Evolutionary conservation across 2,113 vertebrate genomes (phyloP).

Genomic region (Thunnus thynnus): DNA sequence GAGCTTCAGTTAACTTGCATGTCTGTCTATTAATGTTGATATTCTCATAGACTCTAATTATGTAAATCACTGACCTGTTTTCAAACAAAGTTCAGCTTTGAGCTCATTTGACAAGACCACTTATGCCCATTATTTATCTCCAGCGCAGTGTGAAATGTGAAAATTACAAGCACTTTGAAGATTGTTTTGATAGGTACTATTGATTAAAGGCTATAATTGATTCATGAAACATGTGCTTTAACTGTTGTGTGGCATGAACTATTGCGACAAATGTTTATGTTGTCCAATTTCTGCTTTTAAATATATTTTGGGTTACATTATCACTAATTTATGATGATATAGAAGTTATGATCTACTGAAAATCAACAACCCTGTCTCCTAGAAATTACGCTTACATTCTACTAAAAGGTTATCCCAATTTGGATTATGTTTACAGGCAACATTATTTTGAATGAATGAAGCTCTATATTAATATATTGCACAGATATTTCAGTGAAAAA

Average conservation of each 20-base stretch:
- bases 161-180: not conserved
- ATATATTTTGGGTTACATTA: not conserved
- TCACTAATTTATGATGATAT: not conserved
- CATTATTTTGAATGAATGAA: too few relatives aligned
- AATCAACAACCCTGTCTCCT: too few relatives aligned
- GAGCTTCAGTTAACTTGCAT: not conserved
- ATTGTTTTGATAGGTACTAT: not conserved
- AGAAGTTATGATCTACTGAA: not conserved
- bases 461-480: too few relatives aligned
- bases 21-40: conserved; percentile 9
- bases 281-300: too few relatives aligned
- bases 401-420: too few relatives aligned
- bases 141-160: conserved; percentile 32
- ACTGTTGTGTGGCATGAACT: not conserved
- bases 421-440: too few relatives aligned
- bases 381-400: too few relatives aligned
- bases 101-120: conserved; percentile 2
- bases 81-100: conserved; percentile 13
- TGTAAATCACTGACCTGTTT: conserved; percentile 19
- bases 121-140: conserved; percentile 5
- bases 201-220: not conserved
- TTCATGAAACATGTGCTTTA: not conserved
- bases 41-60: conserved; percentile 23
- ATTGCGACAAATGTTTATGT: not conserved
- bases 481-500: too few relatives aligned